A percentile compares a stretch with the other conserved stretches of the same genome.
Conservation (phyloP, 1,140 invertebrate genomes). For the Coptotermes formosanus region DNA sequence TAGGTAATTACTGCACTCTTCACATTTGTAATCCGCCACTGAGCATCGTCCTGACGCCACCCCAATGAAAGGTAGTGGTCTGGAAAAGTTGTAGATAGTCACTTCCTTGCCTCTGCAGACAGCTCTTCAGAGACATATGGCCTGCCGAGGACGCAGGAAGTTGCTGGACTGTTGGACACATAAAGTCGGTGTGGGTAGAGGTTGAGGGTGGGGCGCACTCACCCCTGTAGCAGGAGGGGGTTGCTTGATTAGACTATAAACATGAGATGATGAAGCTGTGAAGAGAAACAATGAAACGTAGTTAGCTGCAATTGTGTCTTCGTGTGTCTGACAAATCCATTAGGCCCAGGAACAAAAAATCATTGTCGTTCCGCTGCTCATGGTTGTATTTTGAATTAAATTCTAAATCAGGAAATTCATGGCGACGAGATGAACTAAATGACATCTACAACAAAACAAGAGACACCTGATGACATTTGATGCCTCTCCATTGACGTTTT, state of each 20-base stretch:
- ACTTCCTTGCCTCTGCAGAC: background rate
- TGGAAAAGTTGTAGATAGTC: conserved; percentile 1
- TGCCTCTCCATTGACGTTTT: too few relatives aligned
- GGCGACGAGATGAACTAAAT: background rate
- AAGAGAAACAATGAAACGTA: background rate
- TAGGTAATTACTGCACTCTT: too few relatives aligned
- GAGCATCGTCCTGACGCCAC: background rate
- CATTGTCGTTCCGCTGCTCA: background rate
- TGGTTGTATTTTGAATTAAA: background rate
- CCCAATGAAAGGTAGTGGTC: background rate
- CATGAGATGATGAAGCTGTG: conserved; percentile 8
- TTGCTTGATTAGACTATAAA: conserved; percentile 17
- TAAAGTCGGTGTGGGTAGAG: background rate
- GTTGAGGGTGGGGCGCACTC: background rate
- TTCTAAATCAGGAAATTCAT: background rate
- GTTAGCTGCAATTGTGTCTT: conserved; percentile 3
- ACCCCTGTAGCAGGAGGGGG: background rate
- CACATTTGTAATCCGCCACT: background rate
- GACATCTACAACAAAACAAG: background rate
- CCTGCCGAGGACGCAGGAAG: background rate
- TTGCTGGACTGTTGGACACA: background rate
- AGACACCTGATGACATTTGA: background rate
- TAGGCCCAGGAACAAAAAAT: background rate
- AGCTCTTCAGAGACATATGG: background rate
- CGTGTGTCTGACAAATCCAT: background rate